phyloP scores from a whole-genome alignment of 2,797 vertebrate species.

The Pyrocephalus nanus region DNA sequence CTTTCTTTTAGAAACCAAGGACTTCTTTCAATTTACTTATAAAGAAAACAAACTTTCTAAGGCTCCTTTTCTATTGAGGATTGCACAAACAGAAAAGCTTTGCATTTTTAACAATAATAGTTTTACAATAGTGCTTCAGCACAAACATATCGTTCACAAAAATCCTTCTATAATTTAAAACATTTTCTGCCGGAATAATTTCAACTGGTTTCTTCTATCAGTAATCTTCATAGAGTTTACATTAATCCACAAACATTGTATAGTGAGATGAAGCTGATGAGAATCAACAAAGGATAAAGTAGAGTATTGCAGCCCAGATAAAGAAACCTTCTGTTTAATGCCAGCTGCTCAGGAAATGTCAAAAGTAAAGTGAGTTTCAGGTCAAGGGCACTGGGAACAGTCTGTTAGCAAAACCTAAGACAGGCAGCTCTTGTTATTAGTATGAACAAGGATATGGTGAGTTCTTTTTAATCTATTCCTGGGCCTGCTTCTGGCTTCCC shows the following conservation, averaged over 20 bases:
- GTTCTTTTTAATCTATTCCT: constrained; percentile 46
- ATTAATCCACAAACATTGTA: constrained; percentile 59
- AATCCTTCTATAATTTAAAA: background rate
- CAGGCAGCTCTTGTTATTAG: constrained; percentile 50
- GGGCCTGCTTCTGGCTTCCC: background rate
- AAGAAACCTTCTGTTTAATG: constrained; percentile 68
- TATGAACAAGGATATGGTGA: constrained; percentile 53
- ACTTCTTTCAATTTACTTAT: background rate
- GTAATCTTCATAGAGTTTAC: constrained; percentile 51
- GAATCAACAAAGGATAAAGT: constrained; percentile 67
- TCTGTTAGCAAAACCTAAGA: constrained; percentile 53
- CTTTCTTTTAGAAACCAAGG: background rate
- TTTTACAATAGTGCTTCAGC: background rate
- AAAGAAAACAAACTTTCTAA: background rate
- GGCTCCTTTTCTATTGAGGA: background rate
- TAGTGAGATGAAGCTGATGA: constrained; percentile 62
- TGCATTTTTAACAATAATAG: constrained; percentile 4
- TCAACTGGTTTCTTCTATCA: background rate
- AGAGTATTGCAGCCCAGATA: constrained; percentile 32
- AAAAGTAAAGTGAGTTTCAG: constrained; percentile 64
- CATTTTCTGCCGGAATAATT: constrained; percentile 13
- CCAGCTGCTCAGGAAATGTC: constrained; percentile 66
- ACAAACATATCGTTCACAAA: background rate
- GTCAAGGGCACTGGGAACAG: constrained; percentile 63
- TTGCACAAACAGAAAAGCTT: background rate